phyloP scores from a whole-genome alignment of 2,888 invertebrate species.

The Athalia rosae region DNA sequence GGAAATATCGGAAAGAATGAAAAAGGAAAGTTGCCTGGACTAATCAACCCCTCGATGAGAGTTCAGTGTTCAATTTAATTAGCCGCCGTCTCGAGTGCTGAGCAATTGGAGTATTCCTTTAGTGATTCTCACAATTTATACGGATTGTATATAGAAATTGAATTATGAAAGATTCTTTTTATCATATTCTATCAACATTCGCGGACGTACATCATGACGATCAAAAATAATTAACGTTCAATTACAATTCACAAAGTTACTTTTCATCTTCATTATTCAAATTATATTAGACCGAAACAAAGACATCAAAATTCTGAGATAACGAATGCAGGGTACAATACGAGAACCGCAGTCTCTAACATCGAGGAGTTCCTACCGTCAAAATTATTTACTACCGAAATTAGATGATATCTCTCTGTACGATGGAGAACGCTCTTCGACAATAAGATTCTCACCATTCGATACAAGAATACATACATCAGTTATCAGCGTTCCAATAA shows the following conservation, averaged over 20 bases:
- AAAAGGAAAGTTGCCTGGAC: background rate
- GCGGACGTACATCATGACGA: background rate
- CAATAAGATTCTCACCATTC: no score
- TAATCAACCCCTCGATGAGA: conserved; percentile 41
- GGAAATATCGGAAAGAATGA: background rate
- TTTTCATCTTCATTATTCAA: conserved; percentile 16
- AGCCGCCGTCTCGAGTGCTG: conserved; percentile 65
- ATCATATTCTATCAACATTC: background rate
- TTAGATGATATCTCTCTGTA: no score
- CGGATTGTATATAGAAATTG: background rate
- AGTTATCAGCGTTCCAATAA: no score
- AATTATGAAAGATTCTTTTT: conserved; percentile 3
- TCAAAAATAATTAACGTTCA: conserved; percentile 24
- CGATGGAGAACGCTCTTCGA: no score
- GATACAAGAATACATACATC: no score
- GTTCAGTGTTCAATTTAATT: conserved; percentile 63
- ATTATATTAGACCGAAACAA: background rate
- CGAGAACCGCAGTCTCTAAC: no score
- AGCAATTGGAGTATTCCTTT: conserved; percentile 56
- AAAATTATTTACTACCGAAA: no score
- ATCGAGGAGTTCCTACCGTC: no score
- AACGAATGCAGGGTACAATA: no score
- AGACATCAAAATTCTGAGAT: no score
- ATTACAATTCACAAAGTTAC: conserved; percentile 26
- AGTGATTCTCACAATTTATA: conserved; percentile 24